Evolutionary conservation across 2,113 vertebrate genomes (phyloP).

Genomic region (Hucho hucho): DNA sequence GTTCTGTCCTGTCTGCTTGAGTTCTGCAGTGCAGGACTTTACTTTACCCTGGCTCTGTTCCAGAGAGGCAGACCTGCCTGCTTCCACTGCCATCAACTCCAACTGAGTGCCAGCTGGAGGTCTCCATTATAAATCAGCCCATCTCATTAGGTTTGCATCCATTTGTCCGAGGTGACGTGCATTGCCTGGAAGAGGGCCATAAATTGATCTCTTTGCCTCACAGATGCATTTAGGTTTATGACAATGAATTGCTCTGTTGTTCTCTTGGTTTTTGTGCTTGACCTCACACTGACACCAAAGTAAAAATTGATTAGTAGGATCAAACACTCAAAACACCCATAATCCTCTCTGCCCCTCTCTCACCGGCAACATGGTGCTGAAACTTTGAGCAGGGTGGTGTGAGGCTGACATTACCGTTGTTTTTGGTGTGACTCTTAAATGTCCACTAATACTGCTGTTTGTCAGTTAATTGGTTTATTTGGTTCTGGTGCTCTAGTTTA

Average conservation of each 20-base stretch:
- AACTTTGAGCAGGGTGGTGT: neutral
- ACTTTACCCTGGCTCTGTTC: neutral
- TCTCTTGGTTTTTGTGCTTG: neutral
- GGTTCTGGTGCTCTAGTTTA: neutral
- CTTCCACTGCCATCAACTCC: slow-evolving; percentile 24
- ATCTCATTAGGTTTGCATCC: slow-evolving; percentile 58
- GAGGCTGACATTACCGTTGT: neutral
- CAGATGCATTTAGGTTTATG: neutral
- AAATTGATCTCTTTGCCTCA: slow-evolving; percentile 29
- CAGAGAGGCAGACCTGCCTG: slow-evolving; percentile 10
- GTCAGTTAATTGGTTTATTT: neutral
- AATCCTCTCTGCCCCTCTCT: neutral
- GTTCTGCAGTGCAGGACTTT: slow-evolving; percentile 18
- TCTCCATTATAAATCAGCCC: slow-evolving; percentile 39
- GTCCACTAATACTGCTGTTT: neutral
- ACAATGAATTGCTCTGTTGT: neutral
- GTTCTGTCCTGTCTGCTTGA: slow-evolving; percentile 5
- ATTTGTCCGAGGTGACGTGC: slow-evolving; percentile 51
- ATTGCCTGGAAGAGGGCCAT: slow-evolving; percentile 43
- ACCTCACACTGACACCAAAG: neutral
- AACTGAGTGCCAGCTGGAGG: slow-evolving; percentile 9
- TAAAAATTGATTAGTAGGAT: neutral
- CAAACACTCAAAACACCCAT: neutral
- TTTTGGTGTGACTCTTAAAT: neutral
- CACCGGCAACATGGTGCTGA: too few relatives aligned